A percentile compares a stretch with the other conserved stretches of the same genome.
Conservation (phyloP, 1,140 invertebrate genomes). For the Ips typographus region DNA sequence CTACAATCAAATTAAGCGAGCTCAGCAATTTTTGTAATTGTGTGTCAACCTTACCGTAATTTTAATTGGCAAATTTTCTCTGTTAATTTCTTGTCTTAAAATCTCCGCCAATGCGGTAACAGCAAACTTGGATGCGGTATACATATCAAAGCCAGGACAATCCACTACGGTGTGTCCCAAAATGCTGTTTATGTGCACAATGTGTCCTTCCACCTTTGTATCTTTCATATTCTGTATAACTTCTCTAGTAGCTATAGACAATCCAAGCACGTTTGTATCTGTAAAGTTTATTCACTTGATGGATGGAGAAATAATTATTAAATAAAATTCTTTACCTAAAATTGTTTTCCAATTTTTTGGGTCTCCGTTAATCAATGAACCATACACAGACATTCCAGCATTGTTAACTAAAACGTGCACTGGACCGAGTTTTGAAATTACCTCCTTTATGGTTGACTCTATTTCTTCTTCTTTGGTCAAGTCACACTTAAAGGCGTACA, state of each 20-base stretch:
- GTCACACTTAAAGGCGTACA: conserved; percentile 60
- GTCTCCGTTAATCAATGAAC: too few species aligned
- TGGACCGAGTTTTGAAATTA: conserved; percentile 58
- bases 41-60: conserved; percentile 48
- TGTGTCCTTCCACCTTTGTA: conserved; percentile 13
- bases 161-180: conserved; percentile 42
- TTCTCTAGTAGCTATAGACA: conserved; percentile 58
- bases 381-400: conserved; percentile 53
- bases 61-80: conserved; percentile 54
- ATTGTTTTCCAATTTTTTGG: too few species aligned
- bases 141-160: conserved; percentile 53
- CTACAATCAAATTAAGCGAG: conserved; percentile 10
- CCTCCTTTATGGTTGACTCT: conserved; percentile 59
- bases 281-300: not conserved
- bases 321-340: too few species aligned
- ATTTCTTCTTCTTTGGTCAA: conserved; percentile 60
- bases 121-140: conserved; percentile 62
- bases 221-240: conserved; percentile 50
- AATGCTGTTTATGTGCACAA: conserved; percentile 15
- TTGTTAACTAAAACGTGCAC: conserved; percentile 69
- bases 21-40: not conserved
- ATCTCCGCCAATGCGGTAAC: conserved; percentile 62
- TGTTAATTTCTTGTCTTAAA: conserved; percentile 56
- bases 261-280: conserved; percentile 46
- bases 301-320: too few species aligned